These are phyloP conservation scores for Drosophila formosana DNA, from an alignment of 2,888 invertebrate genomes.

Conservation along the genomic window DNA sequence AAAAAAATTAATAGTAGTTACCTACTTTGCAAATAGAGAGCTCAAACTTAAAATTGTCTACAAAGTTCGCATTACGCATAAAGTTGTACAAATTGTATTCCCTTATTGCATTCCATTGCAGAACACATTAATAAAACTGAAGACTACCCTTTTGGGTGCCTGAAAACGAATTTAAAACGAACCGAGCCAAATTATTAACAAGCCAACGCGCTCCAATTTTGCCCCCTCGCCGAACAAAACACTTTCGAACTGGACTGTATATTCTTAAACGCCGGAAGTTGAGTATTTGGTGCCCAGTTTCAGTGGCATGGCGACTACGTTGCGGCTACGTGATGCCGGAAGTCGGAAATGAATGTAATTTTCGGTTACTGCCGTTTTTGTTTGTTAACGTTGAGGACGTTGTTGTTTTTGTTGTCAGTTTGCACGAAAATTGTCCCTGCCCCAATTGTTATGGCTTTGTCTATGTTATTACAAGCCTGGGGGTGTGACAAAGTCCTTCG, in stretches of 20 bases:
- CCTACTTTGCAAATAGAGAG: not conserved
- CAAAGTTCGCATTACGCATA: not conserved
- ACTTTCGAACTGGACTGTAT: constrained; percentile 16
- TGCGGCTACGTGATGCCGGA: constrained; percentile 74
- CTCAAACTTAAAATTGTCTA: not conserved
- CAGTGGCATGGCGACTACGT: constrained; percentile 32
- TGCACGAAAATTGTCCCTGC: constrained; percentile 33
- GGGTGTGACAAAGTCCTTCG: constrained; percentile 32
- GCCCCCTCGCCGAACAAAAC: not conserved
- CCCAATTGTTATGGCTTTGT: constrained; percentile 57
- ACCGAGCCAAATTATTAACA: constrained; percentile 47
- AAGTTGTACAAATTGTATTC: not conserved
- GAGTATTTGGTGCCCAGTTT: constrained; percentile 49
- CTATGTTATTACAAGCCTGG: constrained; percentile 47
- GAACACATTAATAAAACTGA: constrained; percentile 36
- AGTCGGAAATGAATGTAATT: constrained; percentile 72
- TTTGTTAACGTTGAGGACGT: constrained; percentile 22
- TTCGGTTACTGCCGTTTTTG: constrained; percentile 17
- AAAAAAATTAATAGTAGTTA: not conserved
- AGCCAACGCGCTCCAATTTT: constrained; percentile 41
- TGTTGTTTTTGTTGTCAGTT: constrained; percentile 26
- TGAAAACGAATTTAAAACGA: constrained; percentile 27
- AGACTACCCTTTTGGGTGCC: constrained; percentile 21
- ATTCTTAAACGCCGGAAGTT: constrained; percentile 58
- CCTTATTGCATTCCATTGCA: constrained; percentile 15